Evolutionary conservation across 2,888 invertebrate species (phyloP), one percentile per base, ranked within the genome.

Genomic region (Melipona bicolor): DNA sequence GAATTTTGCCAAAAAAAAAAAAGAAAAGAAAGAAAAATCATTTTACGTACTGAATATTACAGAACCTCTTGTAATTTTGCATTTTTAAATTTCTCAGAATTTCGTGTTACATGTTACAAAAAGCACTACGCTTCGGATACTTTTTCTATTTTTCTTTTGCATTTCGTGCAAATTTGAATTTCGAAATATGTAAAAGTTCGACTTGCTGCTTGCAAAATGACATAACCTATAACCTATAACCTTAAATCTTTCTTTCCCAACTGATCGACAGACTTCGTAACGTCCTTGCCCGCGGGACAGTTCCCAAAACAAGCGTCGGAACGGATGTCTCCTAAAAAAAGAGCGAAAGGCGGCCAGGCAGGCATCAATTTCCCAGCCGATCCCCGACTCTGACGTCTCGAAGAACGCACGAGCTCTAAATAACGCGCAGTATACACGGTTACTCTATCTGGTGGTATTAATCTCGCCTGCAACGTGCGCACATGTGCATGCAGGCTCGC

Each of bases 401-500:
- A 17, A 67, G 75, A 59, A 67, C 67, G 56, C 43, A 17, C 11
- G n/a, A 56, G 64, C 54, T 79, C 74, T 67, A 68, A 79, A 74
- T 79, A 67, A 79, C 74, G 79, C 79, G 78, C 54, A 73, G 65
- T 67, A 67, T 59, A 68, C 79, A 56, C 21, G 43, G 36, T 67
- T 70, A 49, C 56, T 32, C 77, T 56, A 62, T 71, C 71, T 70
- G 74, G 71, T 83, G 62, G 84, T 78, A 78, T 78, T 81, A 77
- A 81, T 72, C 83, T 80, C 83, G 62, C 62, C 61, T 56, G 49
- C 49, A 17, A 19, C 32, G 59, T n/a, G 49, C 3, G 67, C 68
- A 13, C n/a, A 36, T 15, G 54, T 50, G 78, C 52, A 71, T 59
- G 62, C 52, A 72, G 21, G 54, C 50, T 17, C 54, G 24, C 19